Base-by-base conservation (phyloP, 2,113 vertebrate species). In the Salvator merianae region DNA sequence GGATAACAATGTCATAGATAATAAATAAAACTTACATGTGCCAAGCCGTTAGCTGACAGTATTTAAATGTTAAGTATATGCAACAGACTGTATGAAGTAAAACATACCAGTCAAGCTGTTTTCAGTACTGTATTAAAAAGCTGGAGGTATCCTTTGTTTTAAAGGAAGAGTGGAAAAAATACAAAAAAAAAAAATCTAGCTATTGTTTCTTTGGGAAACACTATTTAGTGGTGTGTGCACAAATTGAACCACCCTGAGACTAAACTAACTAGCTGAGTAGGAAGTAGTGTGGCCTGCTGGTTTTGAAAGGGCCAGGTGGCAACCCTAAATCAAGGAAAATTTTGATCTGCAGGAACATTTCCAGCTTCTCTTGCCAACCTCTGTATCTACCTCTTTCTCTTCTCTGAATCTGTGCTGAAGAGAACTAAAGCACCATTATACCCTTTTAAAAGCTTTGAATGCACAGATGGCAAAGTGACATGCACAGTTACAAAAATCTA, bases 301-400 rank as follows among this genome's bases (percentile, higher is more conserved):
- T 38, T 50, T 69, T 55, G 83, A 84, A 71, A 84, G 53, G 24
- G 34, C 65, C 34, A 70, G 68, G 28, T 84, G 65, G 47, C 47
- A 77, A 78, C 66, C 32, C 68, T 84, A 62, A 78, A 55, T 68
- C 77, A 82, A 89, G 53, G 47, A 66, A 5, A 80, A 69, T 2
- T 1, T 7, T 55, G 5, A 34, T 65, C 62, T 72, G 43, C 1
- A 85, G 80, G 79, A 32, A 53, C 32, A 8, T 28, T n/a, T 78
- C 22, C 5, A 79, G 76, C 34, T 81, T 65, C 38, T 34, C 43
- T 34, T 47, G 65, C 32, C 34, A 26, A 55, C 55, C 43, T 77
- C n/a, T 80, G 7, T 75, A 36, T 77, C 74, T 28, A 74, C 30
- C 62, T 59, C 22, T 72, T 40, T 34, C 20, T 73, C 30, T 72